These are phyloP conservation scores for Scaptomyza hsui DNA, from an alignment of 1,140 invertebrate species.

Conservation along the genomic window DNA sequence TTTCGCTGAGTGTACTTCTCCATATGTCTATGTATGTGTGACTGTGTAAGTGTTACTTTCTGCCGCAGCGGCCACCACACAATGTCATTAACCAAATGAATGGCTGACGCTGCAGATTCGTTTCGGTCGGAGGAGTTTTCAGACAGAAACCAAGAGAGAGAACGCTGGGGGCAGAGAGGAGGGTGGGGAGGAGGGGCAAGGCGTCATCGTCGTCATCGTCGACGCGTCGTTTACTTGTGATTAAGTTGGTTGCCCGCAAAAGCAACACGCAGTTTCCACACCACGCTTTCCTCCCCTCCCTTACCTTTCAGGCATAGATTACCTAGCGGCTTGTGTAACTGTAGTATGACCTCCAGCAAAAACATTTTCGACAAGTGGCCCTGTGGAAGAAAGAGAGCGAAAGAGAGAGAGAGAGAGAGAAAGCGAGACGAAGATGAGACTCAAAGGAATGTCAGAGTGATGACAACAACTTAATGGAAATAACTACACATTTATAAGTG, in stretches of 20 bases:
- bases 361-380: slow-evolving; percentile 55
- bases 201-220: slow-evolving; percentile 39
- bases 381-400: slow-evolving; percentile 3
- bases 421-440: slow-evolving; percentile 40
- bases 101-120: slow-evolving; percentile 78
- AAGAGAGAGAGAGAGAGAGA: background rate
- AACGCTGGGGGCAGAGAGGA: background rate
- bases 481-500: slow-evolving; percentile 81
- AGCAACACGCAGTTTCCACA: slow-evolving; percentile 4
- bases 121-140: background rate
- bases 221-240: slow-evolving; percentile 81
- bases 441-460: slow-evolving; percentile 76
- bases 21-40: slow-evolving; percentile 8
- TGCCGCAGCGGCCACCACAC: slow-evolving; percentile 75
- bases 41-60: slow-evolving; percentile 60
- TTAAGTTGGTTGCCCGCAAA: slow-evolving; percentile 65
- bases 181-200: background rate
- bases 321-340: slow-evolving; percentile 57
- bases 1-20: background rate
- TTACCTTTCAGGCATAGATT: slow-evolving; percentile 53
- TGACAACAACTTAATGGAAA: slow-evolving; percentile 82
- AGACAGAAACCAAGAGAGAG: background rate
- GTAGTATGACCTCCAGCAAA: slow-evolving; percentile 44
- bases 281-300: background rate
- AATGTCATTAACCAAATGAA: slow-evolving; percentile 82